Percentiles rank a stretch among this genome's conserved stretches.
Conservation (phyloP, 2,888 invertebrate genomes). For the Blera fallax region DNA sequence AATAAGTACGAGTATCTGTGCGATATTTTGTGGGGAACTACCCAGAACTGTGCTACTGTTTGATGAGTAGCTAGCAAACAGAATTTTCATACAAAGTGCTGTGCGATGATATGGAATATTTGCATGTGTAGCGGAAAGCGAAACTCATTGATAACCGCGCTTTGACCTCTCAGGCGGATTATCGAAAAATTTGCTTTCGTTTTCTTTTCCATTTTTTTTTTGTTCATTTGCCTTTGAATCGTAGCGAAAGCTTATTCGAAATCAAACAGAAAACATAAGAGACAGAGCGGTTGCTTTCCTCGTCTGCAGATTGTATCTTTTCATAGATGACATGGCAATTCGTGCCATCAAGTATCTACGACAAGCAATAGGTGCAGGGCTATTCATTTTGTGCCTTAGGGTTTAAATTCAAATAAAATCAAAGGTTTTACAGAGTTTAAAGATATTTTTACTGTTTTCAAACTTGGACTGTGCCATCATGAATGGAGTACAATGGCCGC, state of each 20-base stretch:
- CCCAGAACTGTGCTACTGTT: neutral
- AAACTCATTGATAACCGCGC: slow-evolving; percentile 36
- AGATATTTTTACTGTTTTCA: no score
- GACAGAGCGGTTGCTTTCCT: no score
- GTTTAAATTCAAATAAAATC: no score
- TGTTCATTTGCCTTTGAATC: neutral
- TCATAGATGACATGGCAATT: no score
- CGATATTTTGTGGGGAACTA: neutral
- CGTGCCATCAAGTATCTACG: no score
- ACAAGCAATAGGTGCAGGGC: no score
- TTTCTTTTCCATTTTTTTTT: slow-evolving; percentile 19
- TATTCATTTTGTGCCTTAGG: no score
- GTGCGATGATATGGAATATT: neutral
- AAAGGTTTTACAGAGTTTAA: no score
- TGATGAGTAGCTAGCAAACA: neutral
- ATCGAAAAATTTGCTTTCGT: slow-evolving; percentile 39
- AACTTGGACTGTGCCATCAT: no score
- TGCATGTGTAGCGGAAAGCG: slow-evolving; percentile 14
- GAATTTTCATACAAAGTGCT: neutral
- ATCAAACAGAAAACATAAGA: neutral
- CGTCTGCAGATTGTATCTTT: no score
- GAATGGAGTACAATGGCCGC: no score
- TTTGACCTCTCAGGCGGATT: slow-evolving; percentile 38
- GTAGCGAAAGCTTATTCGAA: neutral
- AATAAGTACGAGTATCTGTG: slow-evolving; percentile 18